phyloP scores from a whole-genome alignment of 2,888 invertebrate species.

The Ornithoptera priamus region DNA sequence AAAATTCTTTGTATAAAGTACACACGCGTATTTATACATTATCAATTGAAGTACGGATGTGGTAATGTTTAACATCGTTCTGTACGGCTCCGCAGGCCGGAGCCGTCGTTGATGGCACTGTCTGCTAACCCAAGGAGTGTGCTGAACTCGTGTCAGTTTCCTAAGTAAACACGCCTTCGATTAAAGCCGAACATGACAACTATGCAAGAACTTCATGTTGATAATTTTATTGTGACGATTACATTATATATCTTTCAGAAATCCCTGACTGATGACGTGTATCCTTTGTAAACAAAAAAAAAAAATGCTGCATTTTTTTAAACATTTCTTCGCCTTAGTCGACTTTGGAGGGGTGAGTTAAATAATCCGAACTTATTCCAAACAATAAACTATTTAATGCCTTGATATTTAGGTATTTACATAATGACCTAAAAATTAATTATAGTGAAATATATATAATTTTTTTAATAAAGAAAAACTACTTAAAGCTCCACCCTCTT shows the following conservation, averaged over 20 bases:
- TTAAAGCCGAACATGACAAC: constrained; percentile 5
- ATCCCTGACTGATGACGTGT: neutral
- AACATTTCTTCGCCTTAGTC: constrained; percentile 20
- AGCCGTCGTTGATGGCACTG: constrained; percentile 25
- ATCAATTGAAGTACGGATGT: constrained; percentile 45
- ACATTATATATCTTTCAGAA: neutral
- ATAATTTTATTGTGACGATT: neutral
- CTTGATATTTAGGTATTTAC: constrained; percentile 67
- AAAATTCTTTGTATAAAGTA: constrained; percentile 66
- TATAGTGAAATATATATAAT: constrained; percentile 37
- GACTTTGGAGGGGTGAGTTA: constrained; percentile 37
- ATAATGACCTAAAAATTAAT: constrained; percentile 61
- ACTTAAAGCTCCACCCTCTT: constrained; percentile 58
- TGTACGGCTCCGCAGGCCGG: constrained; percentile 40
- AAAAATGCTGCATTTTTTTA: constrained; percentile 9
- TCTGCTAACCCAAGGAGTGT: constrained; percentile 12
- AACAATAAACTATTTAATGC: constrained; percentile 52
- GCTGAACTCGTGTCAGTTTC: constrained; percentile 16
- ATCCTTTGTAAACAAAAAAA: constrained; percentile 5
- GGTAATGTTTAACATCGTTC: constrained; percentile 42
- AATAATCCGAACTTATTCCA: constrained; percentile 51
- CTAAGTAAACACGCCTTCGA: constrained; percentile 9
- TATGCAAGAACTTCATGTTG: neutral
- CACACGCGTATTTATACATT: constrained; percentile 54
- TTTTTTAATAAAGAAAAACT: constrained; percentile 40